phyloP scores from a whole-genome alignment of 2,113 vertebrate species.

The Phrynosoma blainvillii region DNA sequence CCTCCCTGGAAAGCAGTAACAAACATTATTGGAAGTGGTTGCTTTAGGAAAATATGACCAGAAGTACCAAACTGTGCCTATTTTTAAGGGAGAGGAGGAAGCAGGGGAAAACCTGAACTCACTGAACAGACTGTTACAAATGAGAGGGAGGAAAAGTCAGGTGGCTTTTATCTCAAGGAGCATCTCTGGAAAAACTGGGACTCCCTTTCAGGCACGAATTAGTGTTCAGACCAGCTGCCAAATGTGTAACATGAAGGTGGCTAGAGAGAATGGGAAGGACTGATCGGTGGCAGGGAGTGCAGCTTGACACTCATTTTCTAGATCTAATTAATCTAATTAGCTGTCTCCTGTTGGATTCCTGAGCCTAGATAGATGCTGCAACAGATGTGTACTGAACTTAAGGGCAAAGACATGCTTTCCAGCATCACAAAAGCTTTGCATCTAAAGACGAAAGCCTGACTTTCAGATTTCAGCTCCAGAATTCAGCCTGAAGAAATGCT shows the following conservation, averaged over 20 bases:
- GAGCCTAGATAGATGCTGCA: too few relatives aligned
- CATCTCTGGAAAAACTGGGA: background rate
- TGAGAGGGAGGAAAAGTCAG: background rate
- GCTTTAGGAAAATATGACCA: background rate
- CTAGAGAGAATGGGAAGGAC: accelerated
- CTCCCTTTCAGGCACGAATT: background rate
- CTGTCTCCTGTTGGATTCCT: background rate
- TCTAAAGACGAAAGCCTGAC: background rate
- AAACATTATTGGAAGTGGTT: slow-evolving; percentile 33
- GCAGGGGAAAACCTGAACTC: background rate
- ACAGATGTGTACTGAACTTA: background rate
- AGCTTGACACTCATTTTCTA: slow-evolving; percentile 15
- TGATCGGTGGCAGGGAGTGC: background rate
- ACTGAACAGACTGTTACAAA: background rate
- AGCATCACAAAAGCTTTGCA: background rate
- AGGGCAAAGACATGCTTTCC: background rate
- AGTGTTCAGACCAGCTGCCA: slow-evolving; percentile 8
- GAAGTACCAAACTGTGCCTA: background rate
- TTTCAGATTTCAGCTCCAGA: background rate
- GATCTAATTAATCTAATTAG: slow-evolving; percentile 17
- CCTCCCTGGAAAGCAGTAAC: slow-evolving; percentile 10
- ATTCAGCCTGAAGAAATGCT: too few relatives aligned
- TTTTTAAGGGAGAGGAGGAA: background rate
- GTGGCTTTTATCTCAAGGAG: background rate
- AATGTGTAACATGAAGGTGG: background rate